Base-by-base conservation (phyloP, 2,888 invertebrate genomes). In the Panopea generosa region DNA sequence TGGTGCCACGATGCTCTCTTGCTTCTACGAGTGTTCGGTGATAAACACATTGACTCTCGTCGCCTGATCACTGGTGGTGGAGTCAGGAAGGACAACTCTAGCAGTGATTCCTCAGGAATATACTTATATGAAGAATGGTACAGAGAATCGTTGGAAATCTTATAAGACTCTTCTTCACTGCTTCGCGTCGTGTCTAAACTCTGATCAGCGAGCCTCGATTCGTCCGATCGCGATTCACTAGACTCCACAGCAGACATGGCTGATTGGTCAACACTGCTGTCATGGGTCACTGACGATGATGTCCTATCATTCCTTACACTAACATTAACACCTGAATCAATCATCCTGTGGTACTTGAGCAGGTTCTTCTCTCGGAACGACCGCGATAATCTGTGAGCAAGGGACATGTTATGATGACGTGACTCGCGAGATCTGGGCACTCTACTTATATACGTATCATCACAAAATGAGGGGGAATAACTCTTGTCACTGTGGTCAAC, bases 1-100 rank as follows among this genome's bases (percentile, higher is more conserved):
- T 83, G 74, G 77, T 85, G 84, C 85, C 85, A 85, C 1, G 85
- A 85, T 9, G 85, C 84, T 47, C 77, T 63, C 66, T 81, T 81
- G 60, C 66, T 75, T 66, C 81, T 53, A 20, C 77, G 61, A 1
- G 75, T 81, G 66, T 75, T 77, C 1, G 81, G 81, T 20, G 81
- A 81, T 72, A 77, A 66, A 66, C 68, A 74, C 18, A 50, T 56
- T 29, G 71, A 67, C 47, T 77, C 69, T 61, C 69, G 52, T 55
- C 65, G 50, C 55, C 66, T 71, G 2, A 33, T 57, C 1, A 52
- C 77, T 29, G 72, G 61, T 53, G 74, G 75, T 22, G 81, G 77
- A 3, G 77, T 74, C n/a, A 77, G 68, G 57, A 75, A 75, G 14
- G 81, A 63, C 56, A 63, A 26, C 22, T 81, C 77, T 55, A 81